A percentile compares a stretch with the other conserved stretches of the same genome.
phyloP scores from a whole-genome alignment of 2,797 vertebrate species.

The Jordanella pulchra region DNA sequence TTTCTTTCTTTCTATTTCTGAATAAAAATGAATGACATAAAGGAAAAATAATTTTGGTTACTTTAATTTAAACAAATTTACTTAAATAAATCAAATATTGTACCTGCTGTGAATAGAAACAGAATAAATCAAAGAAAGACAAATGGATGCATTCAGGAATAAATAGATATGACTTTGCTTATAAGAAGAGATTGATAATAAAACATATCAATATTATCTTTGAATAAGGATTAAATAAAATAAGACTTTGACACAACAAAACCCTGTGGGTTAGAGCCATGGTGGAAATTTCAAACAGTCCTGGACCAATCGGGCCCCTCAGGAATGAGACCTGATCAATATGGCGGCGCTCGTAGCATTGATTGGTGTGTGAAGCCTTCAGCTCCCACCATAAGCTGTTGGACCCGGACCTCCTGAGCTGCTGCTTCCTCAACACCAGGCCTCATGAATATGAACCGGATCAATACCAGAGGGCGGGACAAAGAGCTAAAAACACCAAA shows the following conservation, averaged over 20 bases:
- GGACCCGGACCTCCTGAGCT: not conserved
- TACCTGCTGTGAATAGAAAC: not conserved
- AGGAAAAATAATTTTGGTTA: not conserved
- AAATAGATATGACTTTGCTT: not conserved
- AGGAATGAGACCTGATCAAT: constrained; percentile 22
- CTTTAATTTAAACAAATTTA: too few species aligned
- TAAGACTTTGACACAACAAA: not conserved
- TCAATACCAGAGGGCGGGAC: too few species aligned
- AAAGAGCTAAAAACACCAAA: not conserved
- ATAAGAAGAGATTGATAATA: not conserved
- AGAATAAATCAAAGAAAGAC: not conserved
- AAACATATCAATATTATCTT: not conserved
- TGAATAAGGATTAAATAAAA: not conserved
- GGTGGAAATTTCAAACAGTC: not conserved
- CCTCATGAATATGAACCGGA: too few species aligned
- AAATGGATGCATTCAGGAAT: not conserved
- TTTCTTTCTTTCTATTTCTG: not conserved
- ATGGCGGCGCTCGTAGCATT: constrained; percentile 31
- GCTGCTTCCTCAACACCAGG: not conserved
- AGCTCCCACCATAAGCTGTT: constrained; percentile 15
- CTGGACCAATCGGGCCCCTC: not conserved
- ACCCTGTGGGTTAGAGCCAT: not conserved
- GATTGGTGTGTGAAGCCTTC: constrained; percentile 70
- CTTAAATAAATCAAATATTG: not conserved
- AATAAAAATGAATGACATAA: not conserved